Conservation (phyloP, 35 echinoderm and acorn worm genomes). For the Diadema setosum region DNA sequence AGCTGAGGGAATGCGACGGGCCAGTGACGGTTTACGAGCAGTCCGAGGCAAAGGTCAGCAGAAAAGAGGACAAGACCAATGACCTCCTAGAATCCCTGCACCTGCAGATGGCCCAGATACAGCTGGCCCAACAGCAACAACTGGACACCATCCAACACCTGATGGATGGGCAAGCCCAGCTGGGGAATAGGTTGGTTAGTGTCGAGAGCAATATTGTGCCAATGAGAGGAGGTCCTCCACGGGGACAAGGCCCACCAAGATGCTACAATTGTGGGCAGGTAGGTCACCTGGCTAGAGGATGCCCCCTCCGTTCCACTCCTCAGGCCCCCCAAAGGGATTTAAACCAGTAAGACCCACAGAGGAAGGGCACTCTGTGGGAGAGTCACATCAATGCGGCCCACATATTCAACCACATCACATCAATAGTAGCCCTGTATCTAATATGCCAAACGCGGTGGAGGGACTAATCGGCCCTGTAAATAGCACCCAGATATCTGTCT, state of each 20-base stretch:
- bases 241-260: no score
- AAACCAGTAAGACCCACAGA: neutral
- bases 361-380: slow-evolving; percentile 13
- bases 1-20: neutral
- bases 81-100: neutral
- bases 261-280: neutral
- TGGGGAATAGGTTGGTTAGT: no score
- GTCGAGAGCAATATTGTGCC: no score
- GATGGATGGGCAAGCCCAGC: no score
- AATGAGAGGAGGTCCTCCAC: no score
- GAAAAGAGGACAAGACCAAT: neutral
- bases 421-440: neutral
- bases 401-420: neutral
- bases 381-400: no score
- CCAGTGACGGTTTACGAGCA: neutral
- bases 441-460: neutral
- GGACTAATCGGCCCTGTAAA: neutral
- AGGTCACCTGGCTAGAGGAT: neutral
- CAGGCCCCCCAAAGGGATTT: no score
- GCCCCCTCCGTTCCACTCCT: neutral
- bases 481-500: neutral
- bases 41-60: neutral
- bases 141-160: no score
- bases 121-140: no score
- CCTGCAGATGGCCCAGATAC: neutral